phyloP scores from a whole-genome alignment of 2,113 vertebrate species.

The Saimiri boliviensis region DNA sequence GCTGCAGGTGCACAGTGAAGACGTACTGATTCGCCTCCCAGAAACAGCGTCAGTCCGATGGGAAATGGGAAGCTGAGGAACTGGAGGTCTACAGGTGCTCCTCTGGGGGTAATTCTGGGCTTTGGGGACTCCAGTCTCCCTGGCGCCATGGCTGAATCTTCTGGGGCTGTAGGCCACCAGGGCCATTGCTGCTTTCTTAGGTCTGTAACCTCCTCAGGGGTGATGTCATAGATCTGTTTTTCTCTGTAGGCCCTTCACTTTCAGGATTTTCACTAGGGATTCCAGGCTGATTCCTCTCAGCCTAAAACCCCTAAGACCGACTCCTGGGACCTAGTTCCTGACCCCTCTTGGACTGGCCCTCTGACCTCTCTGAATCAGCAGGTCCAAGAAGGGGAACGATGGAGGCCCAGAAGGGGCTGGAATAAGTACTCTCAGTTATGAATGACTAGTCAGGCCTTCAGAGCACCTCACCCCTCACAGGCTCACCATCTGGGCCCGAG shows the following conservation, averaged over 20 bases:
- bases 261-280: no score
- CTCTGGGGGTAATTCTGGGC: background rate
- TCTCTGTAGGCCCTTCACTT: background rate
- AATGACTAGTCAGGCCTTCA: background rate
- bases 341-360: background rate
- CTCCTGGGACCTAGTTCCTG: background rate
- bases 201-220: background rate
- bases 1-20: background rate
- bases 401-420: background rate
- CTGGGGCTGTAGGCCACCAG: background rate
- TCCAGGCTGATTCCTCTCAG: background rate
- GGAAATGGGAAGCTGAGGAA: background rate
- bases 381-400: background rate
- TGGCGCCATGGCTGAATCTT: background rate
- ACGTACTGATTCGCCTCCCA: background rate
- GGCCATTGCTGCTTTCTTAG: background rate
- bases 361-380: background rate
- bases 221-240: background rate
- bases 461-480: background rate
- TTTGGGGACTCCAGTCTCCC: background rate
- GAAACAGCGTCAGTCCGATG: background rate
- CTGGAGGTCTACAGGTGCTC: background rate
- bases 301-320: background rate
- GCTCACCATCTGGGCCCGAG: slow-evolving; percentile 15
- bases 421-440: background rate